phyloP scores from a whole-genome alignment of 2,888 invertebrate genomes.

The Lasioglossum figueresi region DNA sequence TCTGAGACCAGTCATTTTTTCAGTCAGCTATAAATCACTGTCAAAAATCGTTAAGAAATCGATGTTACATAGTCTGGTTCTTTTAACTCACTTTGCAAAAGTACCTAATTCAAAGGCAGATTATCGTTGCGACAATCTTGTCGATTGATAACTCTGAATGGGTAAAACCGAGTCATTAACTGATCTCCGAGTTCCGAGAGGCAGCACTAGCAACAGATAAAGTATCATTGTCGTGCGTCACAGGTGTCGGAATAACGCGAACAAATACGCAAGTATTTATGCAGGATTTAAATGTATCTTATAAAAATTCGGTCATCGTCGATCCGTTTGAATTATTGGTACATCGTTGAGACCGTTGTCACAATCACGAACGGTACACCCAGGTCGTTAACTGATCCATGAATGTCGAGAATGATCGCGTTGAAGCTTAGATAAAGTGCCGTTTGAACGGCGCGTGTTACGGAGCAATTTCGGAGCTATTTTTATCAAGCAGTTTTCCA shows the following conservation, averaged over 20 bases:
- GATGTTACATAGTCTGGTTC: not conserved
- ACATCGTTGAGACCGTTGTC: not conserved
- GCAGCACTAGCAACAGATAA: not conserved
- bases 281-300: conserved; percentile 17
- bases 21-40: too few species aligned
- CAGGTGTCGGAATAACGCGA: not conserved
- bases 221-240: not conserved
- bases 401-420: not conserved
- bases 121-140: not conserved
- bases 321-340: not conserved
- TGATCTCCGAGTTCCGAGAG: not conserved
- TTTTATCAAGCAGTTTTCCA: not conserved
- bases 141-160: not conserved
- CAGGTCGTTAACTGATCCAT: not conserved
- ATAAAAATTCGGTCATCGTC: not conserved
- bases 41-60: not conserved
- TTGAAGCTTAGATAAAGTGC: not conserved
- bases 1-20: too few species aligned
- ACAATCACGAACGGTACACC: not conserved
- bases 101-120: not conserved
- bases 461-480: not conserved
- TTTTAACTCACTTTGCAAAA: not conserved
- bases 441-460: not conserved
- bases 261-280: conserved; percentile 15
- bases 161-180: not conserved